Evolutionary conservation across 2,888 invertebrate genomes (phyloP).

Genomic region (Alsophila aescularia): DNA sequence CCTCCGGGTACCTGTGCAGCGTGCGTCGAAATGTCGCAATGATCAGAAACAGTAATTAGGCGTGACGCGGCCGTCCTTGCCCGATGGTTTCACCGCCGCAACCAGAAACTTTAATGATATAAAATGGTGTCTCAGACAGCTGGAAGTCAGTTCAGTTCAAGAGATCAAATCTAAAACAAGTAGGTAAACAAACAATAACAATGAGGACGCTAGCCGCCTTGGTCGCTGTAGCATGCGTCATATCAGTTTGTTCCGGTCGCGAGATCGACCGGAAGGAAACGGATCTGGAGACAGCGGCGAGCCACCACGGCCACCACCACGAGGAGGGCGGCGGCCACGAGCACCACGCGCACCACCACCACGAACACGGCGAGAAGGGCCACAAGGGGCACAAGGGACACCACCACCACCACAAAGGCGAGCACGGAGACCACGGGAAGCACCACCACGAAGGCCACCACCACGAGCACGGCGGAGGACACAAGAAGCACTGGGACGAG

Average conservation of each 20-base stretch:
- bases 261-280: slow-evolving; percentile 63
- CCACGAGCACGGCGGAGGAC: slow-evolving; percentile 90
- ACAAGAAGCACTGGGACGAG: slow-evolving; percentile 91
- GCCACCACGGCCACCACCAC: slow-evolving; percentile 80
- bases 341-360: slow-evolving; percentile 87
- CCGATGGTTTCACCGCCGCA: slow-evolving; percentile 78
- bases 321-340: slow-evolving; percentile 88
- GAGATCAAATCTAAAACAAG: slow-evolving; percentile 69
- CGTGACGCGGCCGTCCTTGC: slow-evolving; percentile 79
- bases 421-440: slow-evolving; percentile 90
- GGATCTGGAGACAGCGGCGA: slow-evolving; percentile 81
- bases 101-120: slow-evolving; percentile 74
- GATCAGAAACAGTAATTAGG: slow-evolving; percentile 62
- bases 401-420: slow-evolving; percentile 91
- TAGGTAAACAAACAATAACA: slow-evolving; percentile 40
- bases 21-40: slow-evolving; percentile 53
- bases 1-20: slow-evolving; percentile 29
- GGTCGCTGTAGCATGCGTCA: slow-evolving; percentile 65
- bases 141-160: slow-evolving; percentile 69
- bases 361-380: slow-evolving; percentile 89
- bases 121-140: slow-evolving; percentile 70
- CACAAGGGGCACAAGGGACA: slow-evolving; percentile 91
- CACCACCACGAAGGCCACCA: slow-evolving; percentile 91
- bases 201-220: slow-evolving; percentile 81
- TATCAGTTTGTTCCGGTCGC: slow-evolving; percentile 65